These are phyloP conservation scores for Hecatera dysodea DNA, from an alignment of 2,888 invertebrate genomes.

Conservation along the genomic window DNA sequence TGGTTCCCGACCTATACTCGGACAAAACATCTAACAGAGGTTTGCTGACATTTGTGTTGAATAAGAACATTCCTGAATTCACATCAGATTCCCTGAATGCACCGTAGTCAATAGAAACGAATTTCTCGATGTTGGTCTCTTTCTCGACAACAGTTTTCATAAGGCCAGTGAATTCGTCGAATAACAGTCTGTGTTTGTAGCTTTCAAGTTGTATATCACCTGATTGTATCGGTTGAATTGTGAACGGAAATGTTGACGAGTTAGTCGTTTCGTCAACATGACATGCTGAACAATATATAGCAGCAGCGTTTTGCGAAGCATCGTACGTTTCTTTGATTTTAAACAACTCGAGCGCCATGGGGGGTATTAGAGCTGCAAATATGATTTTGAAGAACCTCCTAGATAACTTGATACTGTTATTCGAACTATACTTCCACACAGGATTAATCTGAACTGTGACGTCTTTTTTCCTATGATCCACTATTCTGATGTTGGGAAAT, in stretches of 20 bases:
- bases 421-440: conserved; percentile 80
- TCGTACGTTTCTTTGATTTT: conserved; percentile 86
- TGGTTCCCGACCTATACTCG: conserved; percentile 92
- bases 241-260: conserved; percentile 73
- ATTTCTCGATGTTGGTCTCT: conserved; percentile 78
- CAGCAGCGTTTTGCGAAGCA: conserved; percentile 78
- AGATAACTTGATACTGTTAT: conserved; percentile 79
- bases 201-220: conserved; percentile 96
- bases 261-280: conserved; percentile 71
- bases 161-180: conserved; percentile 95
- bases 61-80: conserved; percentile 98
- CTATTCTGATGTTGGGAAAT: conserved; percentile 93
- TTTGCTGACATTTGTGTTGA: conserved; percentile 96
- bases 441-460: conserved; percentile 84
- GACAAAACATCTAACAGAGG: conserved; percentile 94
- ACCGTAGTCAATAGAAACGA: conserved; percentile 92
- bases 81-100: conserved; percentile 96
- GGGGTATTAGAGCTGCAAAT: conserved; percentile 94
- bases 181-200: conserved; percentile 94
- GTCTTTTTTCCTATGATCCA: conserved; percentile 92
- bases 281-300: conserved; percentile 80
- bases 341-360: conserved; percentile 94
- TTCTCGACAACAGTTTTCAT: conserved; percentile 94
- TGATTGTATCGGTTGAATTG: conserved; percentile 92
- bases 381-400: conserved; percentile 90